Evolutionary conservation across 2,797 vertebrate genomes (phyloP), one percentile per base, ranked within the genome.

Genomic region (Ataeniobius toweri): DNA sequence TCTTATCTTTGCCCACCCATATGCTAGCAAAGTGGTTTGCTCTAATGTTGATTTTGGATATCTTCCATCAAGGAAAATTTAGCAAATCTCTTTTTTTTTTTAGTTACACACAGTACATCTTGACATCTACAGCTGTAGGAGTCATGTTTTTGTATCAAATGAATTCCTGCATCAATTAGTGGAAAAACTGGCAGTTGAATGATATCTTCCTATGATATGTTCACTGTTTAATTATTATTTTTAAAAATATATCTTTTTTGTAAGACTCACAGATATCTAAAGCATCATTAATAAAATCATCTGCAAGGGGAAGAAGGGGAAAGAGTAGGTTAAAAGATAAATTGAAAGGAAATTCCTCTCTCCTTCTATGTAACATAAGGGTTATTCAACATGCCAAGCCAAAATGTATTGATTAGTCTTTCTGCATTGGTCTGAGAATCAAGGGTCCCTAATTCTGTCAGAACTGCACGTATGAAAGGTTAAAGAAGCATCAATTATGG

Each of bases 181-280:
- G 14, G 31, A 65, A 48, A 44, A 73, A 65, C n/a, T 44, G 59
- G 39, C 59, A 67, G 4, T 28, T 22, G 41, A 55, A 58, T 78
- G 41, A 55, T 44, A 65, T n/a, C 41, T 50, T 55, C 20, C 53
- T 7, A 55, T 24, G 53, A 24, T 22, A 22, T 24, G 53, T 24
- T 55, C 53, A 24, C 6, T 22, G 53, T 55, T 20, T 16, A 24
- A 55, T 55, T 5, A 22, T 6, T 55, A 22, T 22, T 24, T 39
- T 73, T 6, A 44, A 26, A 72, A 55, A 72, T 53, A 22, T 28
- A 61, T 63, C 16, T 44, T 65, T 41, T 51, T 78, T 67, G 9
- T 26, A 78, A 67, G 28, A 22, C 51, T 14, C 13, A 6, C 31
- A 22, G 8, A 22, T 55, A 55, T 55, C 5, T 55, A 51, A 51